Evolutionary conservation across 2,797 vertebrate genomes (phyloP), one percentile per base, ranked within the genome.

Genomic region (Sylvilagus floridanus): DNA sequence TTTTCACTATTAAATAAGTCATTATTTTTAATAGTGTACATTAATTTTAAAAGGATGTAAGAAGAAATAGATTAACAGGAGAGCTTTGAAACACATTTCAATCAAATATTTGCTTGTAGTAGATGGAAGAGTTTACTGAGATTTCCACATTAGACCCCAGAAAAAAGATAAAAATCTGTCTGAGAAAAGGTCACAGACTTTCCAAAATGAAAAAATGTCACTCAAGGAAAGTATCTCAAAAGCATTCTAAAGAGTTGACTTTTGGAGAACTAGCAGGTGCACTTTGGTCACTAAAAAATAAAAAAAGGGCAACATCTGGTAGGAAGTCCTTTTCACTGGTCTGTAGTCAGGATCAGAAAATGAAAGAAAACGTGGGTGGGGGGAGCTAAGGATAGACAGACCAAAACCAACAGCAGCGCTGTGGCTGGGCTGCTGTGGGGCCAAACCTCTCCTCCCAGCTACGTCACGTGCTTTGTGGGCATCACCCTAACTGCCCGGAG

Each of bases 201-300:
- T 52, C 72, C 66, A 87, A 89, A 94, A 96, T 96, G 71, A 96
- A 95, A 96, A 96, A 92, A 77, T 86, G 81, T 90, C 96, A 90
- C 63, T 97, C 95, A 93, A 92, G 94, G 54, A 72, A 88, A 86
- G 76, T 13, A 7, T 88, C 68, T 93, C 88, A 88, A 95, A 95
- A 94, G 88, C 71, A 69, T 84, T 86, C 11, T 2, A 65, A 81
- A 87, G 85, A 79, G 47, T 57, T 94, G 42, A 12, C 8, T 76
- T 76, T 93, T 37, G 35, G 35, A 91, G 78, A 95, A 81, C 21
- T 65, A 92, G 87, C 60, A 91, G 71, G 85, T 96, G 63, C 28
- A 66, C 69, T 94, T 71, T 93, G 63, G 66, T 71, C 28, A 76
- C 88, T 92, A 93, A 88, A 95, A 90, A 72, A 35, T 60, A 57